Conservation (phyloP, 2,888 invertebrate genomes). For the Lochmaea crataegi region DNA sequence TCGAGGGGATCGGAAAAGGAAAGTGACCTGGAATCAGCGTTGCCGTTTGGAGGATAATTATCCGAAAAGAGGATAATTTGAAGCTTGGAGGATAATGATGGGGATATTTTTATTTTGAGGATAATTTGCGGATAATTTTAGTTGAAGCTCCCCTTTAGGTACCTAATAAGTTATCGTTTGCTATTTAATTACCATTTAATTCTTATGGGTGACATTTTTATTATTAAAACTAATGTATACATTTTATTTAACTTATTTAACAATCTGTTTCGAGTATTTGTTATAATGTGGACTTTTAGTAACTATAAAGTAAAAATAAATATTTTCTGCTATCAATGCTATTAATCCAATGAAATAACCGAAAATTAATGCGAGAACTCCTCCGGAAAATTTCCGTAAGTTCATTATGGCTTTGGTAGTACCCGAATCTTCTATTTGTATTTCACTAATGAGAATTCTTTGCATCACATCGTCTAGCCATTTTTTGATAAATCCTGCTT, state of each 20-base stretch:
- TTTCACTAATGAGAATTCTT: slow-evolving; percentile 69
- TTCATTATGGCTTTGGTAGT: slow-evolving; percentile 81
- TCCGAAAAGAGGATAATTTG: too few species aligned
- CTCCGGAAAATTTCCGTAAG: slow-evolving; percentile 81
- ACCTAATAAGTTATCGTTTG: too few species aligned
- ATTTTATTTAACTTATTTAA: slow-evolving; percentile 28
- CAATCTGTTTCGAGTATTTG: slow-evolving; percentile 68
- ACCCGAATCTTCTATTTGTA: slow-evolving; percentile 60
- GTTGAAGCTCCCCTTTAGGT: too few species aligned
- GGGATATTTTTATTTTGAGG: too few species aligned
- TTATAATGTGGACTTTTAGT: slow-evolving; percentile 78
- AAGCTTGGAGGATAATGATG: too few species aligned
- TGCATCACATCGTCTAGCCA: slow-evolving; percentile 83
- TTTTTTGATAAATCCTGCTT: slow-evolving; percentile 82
- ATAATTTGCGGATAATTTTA: too few species aligned
- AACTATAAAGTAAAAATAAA: slow-evolving; percentile 76
- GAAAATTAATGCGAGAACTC: slow-evolving; percentile 76
- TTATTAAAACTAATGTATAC: too few species aligned
- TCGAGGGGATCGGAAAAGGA: too few species aligned
- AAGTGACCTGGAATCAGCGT: too few species aligned
- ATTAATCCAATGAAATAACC: slow-evolving; percentile 75
- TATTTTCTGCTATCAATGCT: slow-evolving; percentile 71
- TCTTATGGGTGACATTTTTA: too few species aligned
- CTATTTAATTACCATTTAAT: too few species aligned
- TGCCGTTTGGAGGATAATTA: too few species aligned